Conservation (phyloP, 2,888 invertebrate genomes). For the Pomacea canaliculata region DNA sequence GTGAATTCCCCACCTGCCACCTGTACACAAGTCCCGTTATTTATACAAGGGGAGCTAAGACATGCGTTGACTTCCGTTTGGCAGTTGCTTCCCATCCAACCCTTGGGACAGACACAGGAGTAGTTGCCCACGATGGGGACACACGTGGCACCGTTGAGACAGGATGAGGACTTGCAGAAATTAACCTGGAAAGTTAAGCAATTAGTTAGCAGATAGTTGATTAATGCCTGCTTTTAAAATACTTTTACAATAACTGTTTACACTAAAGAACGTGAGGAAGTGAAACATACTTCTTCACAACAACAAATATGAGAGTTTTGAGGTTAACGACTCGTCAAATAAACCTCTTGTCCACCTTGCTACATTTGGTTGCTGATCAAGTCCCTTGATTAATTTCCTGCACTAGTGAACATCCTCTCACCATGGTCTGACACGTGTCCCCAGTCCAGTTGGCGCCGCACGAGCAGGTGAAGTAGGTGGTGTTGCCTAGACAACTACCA, state of each 20-base stretch:
- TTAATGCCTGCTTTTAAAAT: too few species aligned
- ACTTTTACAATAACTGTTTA: too few species aligned
- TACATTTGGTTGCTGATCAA: too few species aligned
- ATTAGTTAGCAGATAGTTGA: background rate
- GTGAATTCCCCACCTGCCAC: background rate
- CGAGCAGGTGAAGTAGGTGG: constrained; percentile 5
- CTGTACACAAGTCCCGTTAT: constrained; percentile 21
- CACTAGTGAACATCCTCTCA: background rate
- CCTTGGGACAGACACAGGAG: constrained; percentile 14
- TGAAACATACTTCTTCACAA: too few species aligned
- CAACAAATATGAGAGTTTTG: too few species aligned
- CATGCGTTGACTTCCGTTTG: constrained; percentile 21
- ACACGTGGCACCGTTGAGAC: constrained; percentile 12
- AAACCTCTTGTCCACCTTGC: too few species aligned
- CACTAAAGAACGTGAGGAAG: too few species aligned
- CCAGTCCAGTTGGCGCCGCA: constrained; percentile 13
- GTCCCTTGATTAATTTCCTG: too few species aligned
- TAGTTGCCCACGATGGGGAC: constrained; percentile 11
- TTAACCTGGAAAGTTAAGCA: constrained; percentile 9
- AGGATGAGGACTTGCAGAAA: constrained; percentile 16
- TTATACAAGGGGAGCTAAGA: constrained; percentile 25
- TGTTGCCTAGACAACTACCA: constrained; percentile 11
- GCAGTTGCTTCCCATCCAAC: constrained; percentile 25
- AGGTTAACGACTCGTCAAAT: too few species aligned
- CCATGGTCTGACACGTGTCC: constrained; percentile 10